Base-by-base conservation (phyloP, 2,113 vertebrate species). In the Chaetorhynchus papuensis region DNA sequence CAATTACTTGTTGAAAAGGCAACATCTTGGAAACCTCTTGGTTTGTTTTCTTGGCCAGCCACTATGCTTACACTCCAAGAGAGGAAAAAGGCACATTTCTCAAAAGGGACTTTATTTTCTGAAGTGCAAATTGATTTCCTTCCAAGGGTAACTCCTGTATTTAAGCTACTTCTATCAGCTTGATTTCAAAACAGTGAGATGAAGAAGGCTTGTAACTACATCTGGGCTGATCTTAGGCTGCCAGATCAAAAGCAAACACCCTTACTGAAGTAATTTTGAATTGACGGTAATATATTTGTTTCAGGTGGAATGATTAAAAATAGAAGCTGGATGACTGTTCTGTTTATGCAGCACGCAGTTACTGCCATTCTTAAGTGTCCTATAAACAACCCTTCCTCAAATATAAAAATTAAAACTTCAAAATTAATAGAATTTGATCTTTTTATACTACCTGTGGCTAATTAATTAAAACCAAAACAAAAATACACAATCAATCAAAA, bases 31-130 rank as follows among this genome's bases (percentile, higher is more conserved):
- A 93, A 89, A 93, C 33, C 84, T 75, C 61, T 69, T 50, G 65
- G 28, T 41, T 23, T 84, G 33, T 47, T 89, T 92, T 84, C 61
- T 83, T 68, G 60, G 93, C 47, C 42, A 89, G 64, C 39, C 18
- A 60, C 82, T 65, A 52, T 4, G 21, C 35, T 88, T 85, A 70
- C 39, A 54, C 30, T 69, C 23, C 47, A 64, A 22, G 42, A 65
- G 53, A 66, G 9, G n/a, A 79, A 97, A 96, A 94, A 75, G 18
- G 57, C 57, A 82, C 4, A 3, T 59, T 95, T 90, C 78, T 86
- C 70, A 86, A 95, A 81, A 66, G 66, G 39, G 59, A 72, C 54
- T 87, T 82, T 63, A 71, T 90, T 91, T 91, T 91, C 87, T 91
- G 54, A 91, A 93, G 92, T 90, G 78, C 39, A 86, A 85, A 79